Evolutionary conservation across 2,797 vertebrate species (phyloP).

Genomic region (Cuculus canorus): DNA sequence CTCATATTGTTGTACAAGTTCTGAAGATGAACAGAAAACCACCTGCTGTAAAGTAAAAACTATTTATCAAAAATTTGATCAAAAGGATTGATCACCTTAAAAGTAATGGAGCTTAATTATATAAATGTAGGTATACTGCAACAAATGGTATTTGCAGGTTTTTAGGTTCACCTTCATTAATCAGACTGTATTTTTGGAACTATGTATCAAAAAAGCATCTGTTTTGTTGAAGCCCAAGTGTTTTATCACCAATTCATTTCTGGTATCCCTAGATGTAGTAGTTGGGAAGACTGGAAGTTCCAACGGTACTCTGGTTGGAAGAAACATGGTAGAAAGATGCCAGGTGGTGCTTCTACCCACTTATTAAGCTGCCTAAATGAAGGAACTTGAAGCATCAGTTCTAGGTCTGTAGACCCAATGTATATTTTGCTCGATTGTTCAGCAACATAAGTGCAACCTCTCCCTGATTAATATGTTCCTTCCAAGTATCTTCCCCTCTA

Average conservation of each 20-base stretch:
- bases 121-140: neutral
- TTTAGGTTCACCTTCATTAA: neutral
- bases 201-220: neutral
- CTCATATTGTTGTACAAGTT: neutral
- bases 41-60: neutral
- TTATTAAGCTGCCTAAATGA: neutral
- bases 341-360: neutral
- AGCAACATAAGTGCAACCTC: neutral
- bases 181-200: neutral
- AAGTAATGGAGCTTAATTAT: neutral
- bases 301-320: neutral
- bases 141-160: fast-evolving
- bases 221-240: neutral
- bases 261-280: neutral
- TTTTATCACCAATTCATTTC: neutral
- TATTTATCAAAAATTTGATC: neutral
- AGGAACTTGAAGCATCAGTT: neutral
- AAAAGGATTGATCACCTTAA: neutral
- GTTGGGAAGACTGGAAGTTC: neutral
- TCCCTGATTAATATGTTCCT: neutral
- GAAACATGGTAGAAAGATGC: neutral
- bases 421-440: neutral
- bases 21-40: neutral
- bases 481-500: no score
- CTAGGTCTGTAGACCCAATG: neutral